Conservation (phyloP, 2,888 invertebrate genomes). For the Autographa pulchrina region DNA sequence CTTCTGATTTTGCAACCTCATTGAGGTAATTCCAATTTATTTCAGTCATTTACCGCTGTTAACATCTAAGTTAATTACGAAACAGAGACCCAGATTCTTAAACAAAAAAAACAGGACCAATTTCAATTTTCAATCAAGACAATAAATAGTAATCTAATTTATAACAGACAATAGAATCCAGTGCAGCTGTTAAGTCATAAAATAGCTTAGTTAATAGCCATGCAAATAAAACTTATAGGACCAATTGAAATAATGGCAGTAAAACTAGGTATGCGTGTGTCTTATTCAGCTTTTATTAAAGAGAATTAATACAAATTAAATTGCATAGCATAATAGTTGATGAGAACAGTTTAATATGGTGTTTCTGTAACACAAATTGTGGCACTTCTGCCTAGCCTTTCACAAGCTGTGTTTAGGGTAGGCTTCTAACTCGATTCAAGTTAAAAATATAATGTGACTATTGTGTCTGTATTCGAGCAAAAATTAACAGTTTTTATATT, state of each 20-base stretch:
- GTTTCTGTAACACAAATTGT: no score
- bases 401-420: no score
- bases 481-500: no score
- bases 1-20: neutral
- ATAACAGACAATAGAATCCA: constrained; percentile 12
- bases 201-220: constrained; percentile 20
- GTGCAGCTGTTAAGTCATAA: constrained; percentile 26
- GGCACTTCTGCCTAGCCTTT: no score
- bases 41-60: neutral
- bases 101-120: neutral
- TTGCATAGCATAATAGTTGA: neutral
- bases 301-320: neutral
- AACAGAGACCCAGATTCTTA: no score
- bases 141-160: constrained; percentile 14
- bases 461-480: no score
- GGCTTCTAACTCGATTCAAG: no score
- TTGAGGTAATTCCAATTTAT: neutral
- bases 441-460: no score
- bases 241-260: constrained; percentile 36
- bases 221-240: constrained; percentile 39
- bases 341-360: no score
- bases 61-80: no score
- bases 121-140: neutral
- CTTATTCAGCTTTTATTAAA: constrained; percentile 18
- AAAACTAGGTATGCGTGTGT: constrained; percentile 24